These are phyloP conservation scores for Gonatopus flavifemur DNA, from an alignment of 1,140 invertebrate species.

Conservation along the genomic window DNA sequence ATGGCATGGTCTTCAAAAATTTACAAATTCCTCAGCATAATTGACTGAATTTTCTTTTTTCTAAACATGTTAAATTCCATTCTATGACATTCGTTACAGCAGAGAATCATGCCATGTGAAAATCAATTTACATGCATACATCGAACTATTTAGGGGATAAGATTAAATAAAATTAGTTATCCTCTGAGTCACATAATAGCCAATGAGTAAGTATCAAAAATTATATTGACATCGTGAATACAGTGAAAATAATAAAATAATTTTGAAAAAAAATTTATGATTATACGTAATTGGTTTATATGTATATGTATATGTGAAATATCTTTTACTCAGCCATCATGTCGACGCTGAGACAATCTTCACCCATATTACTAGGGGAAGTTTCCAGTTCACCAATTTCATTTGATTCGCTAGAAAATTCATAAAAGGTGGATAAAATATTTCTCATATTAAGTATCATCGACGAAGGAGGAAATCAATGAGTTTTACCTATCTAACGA, in stretches of 20 bases:
- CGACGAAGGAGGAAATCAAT: not conserved
- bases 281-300: constrained; percentile 31
- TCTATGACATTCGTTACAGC: too few relatives aligned
- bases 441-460: not conserved
- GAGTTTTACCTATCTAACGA: constrained; percentile 71
- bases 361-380: constrained; percentile 71
- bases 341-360: constrained; percentile 69
- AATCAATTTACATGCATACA: too few relatives aligned
- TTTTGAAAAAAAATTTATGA: constrained; percentile 28
- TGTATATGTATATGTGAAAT: constrained; percentile 23
- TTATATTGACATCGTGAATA: constrained; percentile 31
- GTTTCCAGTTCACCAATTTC: constrained; percentile 76
- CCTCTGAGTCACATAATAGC: too few relatives aligned
- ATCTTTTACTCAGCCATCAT: constrained; percentile 56
- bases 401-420: constrained; percentile 73
- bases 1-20: too few relatives aligned
- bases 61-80: too few relatives aligned
- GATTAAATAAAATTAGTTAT: too few relatives aligned
- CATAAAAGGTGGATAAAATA: constrained; percentile 25
- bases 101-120: too few relatives aligned
- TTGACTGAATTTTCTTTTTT: too few relatives aligned
- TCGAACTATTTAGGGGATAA: too few relatives aligned
- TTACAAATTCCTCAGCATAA: too few relatives aligned
- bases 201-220: constrained; percentile 44
- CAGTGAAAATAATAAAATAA: constrained; percentile 30